These are phyloP conservation scores for Aptenodytes patagonicus DNA, from an alignment of 2,113 vertebrate genomes.

Conservation along the genomic window DNA sequence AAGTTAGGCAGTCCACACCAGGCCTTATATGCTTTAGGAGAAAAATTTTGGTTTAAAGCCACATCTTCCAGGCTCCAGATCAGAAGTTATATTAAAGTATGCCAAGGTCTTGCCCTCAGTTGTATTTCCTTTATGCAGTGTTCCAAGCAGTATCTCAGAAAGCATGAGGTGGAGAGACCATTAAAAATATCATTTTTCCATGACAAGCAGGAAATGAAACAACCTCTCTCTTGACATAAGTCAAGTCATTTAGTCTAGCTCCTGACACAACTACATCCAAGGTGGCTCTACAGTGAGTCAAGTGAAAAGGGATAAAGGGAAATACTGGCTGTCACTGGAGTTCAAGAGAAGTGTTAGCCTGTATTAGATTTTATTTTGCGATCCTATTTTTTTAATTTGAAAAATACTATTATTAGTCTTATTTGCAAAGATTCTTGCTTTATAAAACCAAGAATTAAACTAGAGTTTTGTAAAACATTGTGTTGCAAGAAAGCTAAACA, in stretches of 20 bases:
- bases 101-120: neutral
- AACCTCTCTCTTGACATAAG: neutral
- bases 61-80: neutral
- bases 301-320: neutral
- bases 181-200: constrained; percentile 13
- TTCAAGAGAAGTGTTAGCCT: neutral
- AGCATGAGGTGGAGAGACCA: neutral
- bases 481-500: neutral
- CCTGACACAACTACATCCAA: neutral
- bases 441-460: neutral
- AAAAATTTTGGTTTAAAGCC: neutral
- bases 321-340: neutral
- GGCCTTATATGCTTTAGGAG: neutral
- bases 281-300: neutral
- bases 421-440: neutral
- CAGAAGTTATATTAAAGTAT: neutral
- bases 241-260: neutral
- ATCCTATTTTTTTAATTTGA: neutral
- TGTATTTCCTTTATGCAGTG: neutral
- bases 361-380: neutral
- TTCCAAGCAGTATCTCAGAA: constrained; percentile 12
- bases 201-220: constrained; percentile 28
- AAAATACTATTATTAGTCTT: neutral
- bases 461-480: neutral
- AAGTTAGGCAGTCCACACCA: neutral